Evolutionary conservation across 2,888 invertebrate species (phyloP).

Genomic region (Pyrrhosoma nymphula): DNA sequence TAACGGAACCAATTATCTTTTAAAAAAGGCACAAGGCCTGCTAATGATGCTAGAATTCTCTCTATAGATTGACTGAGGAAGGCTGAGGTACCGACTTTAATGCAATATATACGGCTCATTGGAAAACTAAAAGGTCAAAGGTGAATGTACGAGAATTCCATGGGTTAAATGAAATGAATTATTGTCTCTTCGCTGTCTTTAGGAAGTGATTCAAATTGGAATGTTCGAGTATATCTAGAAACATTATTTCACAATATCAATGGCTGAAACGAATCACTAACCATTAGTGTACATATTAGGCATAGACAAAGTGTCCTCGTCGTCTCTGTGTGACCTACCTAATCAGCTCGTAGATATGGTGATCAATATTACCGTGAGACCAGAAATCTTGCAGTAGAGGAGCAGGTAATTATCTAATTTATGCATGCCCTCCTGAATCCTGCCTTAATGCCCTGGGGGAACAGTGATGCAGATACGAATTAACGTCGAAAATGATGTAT

Average conservation of each 20-base stretch:
- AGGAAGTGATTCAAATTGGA: too few relatives aligned
- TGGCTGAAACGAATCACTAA: neutral
- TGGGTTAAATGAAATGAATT: too few relatives aligned
- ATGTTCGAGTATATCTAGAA: too few relatives aligned
- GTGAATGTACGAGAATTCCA: too few relatives aligned
- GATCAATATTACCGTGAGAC: neutral
- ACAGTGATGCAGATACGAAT: neutral
- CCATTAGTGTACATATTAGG: neutral
- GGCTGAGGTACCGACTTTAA: too few relatives aligned
- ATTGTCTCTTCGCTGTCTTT: too few relatives aligned
- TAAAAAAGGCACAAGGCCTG: too few relatives aligned
- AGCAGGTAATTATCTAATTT: neutral
- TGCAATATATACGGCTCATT: too few relatives aligned
- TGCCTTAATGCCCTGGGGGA: neutral
- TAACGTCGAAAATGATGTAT: neutral
- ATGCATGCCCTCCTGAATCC: neutral
- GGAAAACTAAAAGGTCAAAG: too few relatives aligned
- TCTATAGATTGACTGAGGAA: too few relatives aligned
- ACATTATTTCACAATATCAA: neutral
- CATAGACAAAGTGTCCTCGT: neutral
- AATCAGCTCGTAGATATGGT: neutral
- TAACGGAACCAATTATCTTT: too few relatives aligned
- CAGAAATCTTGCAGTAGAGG: neutral
- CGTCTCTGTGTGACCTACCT: neutral
- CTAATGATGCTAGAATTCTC: too few relatives aligned